These are phyloP conservation scores for Radopholus similis DNA, from an alignment of 1,140 invertebrate species.

Conservation along the genomic window DNA sequence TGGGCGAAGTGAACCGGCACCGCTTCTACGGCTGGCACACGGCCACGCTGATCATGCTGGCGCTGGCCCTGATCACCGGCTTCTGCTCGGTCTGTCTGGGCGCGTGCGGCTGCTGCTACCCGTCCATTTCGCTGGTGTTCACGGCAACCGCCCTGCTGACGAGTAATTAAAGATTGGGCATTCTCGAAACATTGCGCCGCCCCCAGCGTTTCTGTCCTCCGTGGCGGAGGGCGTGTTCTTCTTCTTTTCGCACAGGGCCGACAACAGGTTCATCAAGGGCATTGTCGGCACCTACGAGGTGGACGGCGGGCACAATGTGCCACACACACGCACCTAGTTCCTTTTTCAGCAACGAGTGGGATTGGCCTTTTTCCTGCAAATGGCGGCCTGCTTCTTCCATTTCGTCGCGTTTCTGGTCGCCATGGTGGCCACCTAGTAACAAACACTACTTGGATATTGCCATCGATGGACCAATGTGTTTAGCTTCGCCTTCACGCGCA, in stretches of 20 bases:
- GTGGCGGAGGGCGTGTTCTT: constrained; percentile 59
- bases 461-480: background rate
- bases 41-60: constrained; percentile 53
- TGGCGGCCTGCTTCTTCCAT: constrained; percentile 57
- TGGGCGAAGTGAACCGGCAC: constrained; percentile 59
- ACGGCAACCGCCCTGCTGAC: constrained; percentile 52
- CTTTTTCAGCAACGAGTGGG: constrained; percentile 57
- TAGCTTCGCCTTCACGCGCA: constrained; percentile 47
- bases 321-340: background rate
- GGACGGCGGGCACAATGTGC: background rate
- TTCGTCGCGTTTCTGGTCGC: constrained; percentile 59
- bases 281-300: constrained; percentile 60
- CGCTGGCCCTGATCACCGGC: constrained; percentile 48
- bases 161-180: constrained; percentile 32
- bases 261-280: constrained; percentile 60
- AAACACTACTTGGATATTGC: background rate
- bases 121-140: constrained; percentile 52
- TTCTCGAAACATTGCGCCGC: background rate
- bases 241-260: constrained; percentile 59
- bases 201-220: constrained; percentile 53
- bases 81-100: constrained; percentile 54
- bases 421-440: constrained; percentile 50
- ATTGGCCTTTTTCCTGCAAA: constrained; percentile 56
- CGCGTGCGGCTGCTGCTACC: constrained; percentile 55
- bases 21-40: constrained; percentile 61